These are phyloP conservation scores for Xerus inauris DNA, from an alignment of 2,113 vertebrate species.

Conservation along the genomic window DNA sequence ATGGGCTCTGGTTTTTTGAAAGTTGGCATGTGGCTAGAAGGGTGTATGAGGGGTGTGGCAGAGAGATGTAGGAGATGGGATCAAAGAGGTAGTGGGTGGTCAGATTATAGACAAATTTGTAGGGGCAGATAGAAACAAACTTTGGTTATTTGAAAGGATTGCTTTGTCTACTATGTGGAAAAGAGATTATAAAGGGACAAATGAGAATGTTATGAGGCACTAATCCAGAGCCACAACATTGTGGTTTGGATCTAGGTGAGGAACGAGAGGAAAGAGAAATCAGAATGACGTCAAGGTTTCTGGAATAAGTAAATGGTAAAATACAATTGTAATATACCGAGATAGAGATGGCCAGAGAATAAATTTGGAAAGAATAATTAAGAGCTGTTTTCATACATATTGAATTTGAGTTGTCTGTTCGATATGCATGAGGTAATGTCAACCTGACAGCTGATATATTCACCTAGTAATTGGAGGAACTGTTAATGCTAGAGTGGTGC, in stretches of 20 bases:
- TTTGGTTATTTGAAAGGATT: constrained; percentile 2
- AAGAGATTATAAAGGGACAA: neutral
- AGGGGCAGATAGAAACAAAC: neutral
- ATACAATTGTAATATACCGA: neutral
- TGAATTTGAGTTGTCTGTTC: neutral
- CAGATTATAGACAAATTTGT: neutral
- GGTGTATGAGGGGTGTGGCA: neutral
- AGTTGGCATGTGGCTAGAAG: neutral
- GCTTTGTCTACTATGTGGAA: neutral
- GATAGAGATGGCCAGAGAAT: neutral
- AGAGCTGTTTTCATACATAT: neutral
- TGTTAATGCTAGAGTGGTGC: neutral
- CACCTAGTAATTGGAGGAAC: neutral
- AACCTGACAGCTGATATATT: neutral
- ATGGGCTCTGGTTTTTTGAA: neutral
- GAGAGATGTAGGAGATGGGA: neutral
- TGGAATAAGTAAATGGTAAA: neutral
- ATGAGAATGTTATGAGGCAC: neutral
- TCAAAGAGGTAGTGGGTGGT: neutral
- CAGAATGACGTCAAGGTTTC: neutral
- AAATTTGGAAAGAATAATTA: neutral
- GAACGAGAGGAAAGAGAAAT: neutral
- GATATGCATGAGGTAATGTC: neutral
- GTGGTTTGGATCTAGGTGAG: neutral
- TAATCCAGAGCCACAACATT: neutral